These are phyloP conservation scores for Anoura caudifer DNA, from an alignment of 2,113 vertebrate species.

Conservation along the genomic window DNA sequence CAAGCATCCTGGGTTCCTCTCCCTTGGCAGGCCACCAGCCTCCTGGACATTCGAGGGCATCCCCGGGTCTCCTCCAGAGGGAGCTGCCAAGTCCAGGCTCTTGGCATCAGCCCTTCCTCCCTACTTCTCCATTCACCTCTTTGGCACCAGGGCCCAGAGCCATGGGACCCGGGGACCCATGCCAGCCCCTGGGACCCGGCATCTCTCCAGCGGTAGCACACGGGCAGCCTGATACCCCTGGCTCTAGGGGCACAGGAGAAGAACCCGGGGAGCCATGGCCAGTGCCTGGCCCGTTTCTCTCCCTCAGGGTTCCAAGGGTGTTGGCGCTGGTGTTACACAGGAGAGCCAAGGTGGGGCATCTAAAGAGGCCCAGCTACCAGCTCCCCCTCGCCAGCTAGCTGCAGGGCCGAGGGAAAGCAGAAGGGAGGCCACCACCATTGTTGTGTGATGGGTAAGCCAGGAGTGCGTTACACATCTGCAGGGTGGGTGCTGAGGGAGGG, in stretches of 20 bases:
- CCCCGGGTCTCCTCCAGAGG: constrained; percentile 33
- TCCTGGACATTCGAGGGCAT: constrained; percentile 53
- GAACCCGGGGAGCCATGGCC: not conserved
- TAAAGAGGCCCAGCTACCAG: not conserved
- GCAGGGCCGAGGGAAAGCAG: not conserved
- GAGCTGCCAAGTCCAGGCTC: constrained; percentile 55
- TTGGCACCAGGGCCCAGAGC: constrained; percentile 42
- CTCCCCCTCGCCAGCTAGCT: not conserved
- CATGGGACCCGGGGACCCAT: too few relatives aligned
- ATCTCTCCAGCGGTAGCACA: not conserved
- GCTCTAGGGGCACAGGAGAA: not conserved
- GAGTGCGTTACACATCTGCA: not conserved
- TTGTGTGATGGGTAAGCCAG: not conserved
- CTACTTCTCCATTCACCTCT: constrained; percentile 36
- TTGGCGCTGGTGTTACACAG: not conserved
- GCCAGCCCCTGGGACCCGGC: constrained; percentile 24
- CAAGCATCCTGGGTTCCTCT: not conserved
- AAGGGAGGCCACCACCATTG: not conserved
- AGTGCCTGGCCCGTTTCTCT: not conserved
- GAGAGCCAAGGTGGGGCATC: not conserved
- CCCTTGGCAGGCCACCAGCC: constrained; percentile 48
- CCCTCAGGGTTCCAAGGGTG: not conserved
- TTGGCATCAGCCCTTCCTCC: constrained; percentile 25
- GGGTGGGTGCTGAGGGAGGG: not conserved
- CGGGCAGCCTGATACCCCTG: not conserved